Evolutionary conservation across 2,888 invertebrate species (phyloP).

Genomic region (Resseliella maxima): DNA sequence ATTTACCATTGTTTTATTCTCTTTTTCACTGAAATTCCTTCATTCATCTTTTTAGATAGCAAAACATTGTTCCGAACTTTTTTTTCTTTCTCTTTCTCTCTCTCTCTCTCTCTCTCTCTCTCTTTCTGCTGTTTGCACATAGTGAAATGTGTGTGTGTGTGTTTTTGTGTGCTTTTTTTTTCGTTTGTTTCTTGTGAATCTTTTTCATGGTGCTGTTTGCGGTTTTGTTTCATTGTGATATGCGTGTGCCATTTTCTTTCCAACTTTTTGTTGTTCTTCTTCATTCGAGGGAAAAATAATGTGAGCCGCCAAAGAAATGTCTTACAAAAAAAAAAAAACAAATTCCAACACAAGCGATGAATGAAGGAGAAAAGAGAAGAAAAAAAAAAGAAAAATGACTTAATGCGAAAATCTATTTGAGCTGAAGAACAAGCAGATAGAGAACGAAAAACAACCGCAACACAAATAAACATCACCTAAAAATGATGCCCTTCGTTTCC

Average conservation of each 20-base stretch:
- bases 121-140: too few species aligned
- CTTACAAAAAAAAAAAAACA: too few species aligned
- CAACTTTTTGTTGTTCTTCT: not conserved
- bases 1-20: not conserved
- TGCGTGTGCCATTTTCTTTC: slow-evolving; percentile 28
- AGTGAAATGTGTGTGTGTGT: too few species aligned
- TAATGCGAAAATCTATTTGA: slow-evolving; percentile 51
- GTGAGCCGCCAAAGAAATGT: slow-evolving; percentile 11
- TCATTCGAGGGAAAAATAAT: not conserved
- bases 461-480: not conserved
- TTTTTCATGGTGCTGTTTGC: not conserved
- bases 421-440: not conserved
- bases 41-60: slow-evolving; percentile 27
- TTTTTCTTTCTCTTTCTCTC: not conserved
- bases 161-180: too few species aligned
- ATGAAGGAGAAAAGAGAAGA: not conserved
- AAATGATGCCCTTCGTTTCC: not conserved
- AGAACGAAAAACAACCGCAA: slow-evolving; percentile 5
- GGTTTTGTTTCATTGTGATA: not conserved
- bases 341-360: not conserved
- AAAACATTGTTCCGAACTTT: not conserved
- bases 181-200: not conserved
- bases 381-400: slow-evolving; percentile 38
- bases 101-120: not conserved
- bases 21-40: slow-evolving; percentile 12